Percentiles rank a stretch among this genome's conserved stretches.
Evolutionary conservation across 2,797 vertebrate species (phyloP).

Genomic region (Chrosomus eos): DNA sequence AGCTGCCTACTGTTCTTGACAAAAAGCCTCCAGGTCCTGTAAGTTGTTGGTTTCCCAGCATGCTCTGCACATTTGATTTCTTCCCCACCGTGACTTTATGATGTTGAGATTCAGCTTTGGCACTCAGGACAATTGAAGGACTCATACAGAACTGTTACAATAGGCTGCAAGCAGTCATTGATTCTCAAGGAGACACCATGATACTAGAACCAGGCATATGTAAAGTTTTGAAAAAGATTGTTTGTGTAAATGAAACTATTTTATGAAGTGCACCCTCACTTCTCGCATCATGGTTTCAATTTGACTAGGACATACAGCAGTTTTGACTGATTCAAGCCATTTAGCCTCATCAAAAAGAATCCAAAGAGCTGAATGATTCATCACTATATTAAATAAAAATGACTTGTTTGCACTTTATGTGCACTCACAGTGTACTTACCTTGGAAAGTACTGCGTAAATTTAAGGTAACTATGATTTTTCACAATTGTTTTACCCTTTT

Average conservation of each 20-base stretch:
- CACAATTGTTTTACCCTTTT: background rate
- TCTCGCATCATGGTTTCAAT: background rate
- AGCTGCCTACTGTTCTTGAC: slow-evolving; percentile 33
- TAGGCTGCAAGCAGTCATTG: background rate
- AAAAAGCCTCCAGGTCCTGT: slow-evolving; percentile 13
- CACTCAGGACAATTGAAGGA: background rate
- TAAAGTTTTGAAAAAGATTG: background rate
- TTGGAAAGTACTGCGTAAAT: background rate
- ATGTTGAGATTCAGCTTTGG: slow-evolving; percentile 17
- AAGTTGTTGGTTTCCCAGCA: slow-evolving; percentile 22
- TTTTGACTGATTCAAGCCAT: background rate
- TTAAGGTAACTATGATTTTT: background rate
- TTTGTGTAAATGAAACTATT: background rate
- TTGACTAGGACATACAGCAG: background rate
- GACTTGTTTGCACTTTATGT: background rate
- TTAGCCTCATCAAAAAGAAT: background rate
- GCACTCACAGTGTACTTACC: background rate
- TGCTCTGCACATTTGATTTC: slow-evolving; percentile 19
- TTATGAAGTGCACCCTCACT: background rate
- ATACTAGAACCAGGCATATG: slow-evolving; percentile 3
- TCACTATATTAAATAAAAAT: background rate
- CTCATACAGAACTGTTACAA: slow-evolving; percentile 16
- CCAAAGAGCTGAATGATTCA: background rate
- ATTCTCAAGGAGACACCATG: slow-evolving; percentile 8
- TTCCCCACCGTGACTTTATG: slow-evolving; percentile 32